phyloP scores from a whole-genome alignment of 2,113 vertebrate genomes.

The Anas platyrhynchos region DNA sequence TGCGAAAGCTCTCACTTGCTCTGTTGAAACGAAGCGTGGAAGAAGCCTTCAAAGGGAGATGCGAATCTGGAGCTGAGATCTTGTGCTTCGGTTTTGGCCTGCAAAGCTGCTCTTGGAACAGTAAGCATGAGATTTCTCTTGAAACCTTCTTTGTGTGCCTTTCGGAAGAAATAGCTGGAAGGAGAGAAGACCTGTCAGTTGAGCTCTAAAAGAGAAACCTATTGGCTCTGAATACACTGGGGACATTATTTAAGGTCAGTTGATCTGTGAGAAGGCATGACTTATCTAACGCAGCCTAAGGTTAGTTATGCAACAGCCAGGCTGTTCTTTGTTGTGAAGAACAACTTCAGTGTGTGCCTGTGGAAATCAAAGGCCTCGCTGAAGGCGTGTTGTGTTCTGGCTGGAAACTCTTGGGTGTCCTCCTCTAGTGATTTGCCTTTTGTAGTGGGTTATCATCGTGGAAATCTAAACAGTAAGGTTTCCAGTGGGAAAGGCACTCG shows the following conservation, averaged over 20 bases:
- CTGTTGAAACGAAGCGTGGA: background rate
- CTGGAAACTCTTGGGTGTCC: slow-evolving; percentile 45
- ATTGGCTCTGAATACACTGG: slow-evolving; percentile 63
- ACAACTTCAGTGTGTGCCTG: slow-evolving; percentile 47
- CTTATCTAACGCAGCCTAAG: slow-evolving; percentile 63
- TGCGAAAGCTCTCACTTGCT: background rate
- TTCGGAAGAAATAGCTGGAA: slow-evolving; percentile 64
- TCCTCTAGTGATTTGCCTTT: slow-evolving; percentile 20
- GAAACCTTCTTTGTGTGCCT: slow-evolving; percentile 35
- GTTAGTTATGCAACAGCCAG: slow-evolving; percentile 65
- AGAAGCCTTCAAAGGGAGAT: slow-evolving; percentile 22
- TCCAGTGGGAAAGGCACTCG: background rate
- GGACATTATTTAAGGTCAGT: slow-evolving; percentile 73
- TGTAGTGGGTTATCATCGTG: background rate
- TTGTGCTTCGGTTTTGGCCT: slow-evolving; percentile 20
- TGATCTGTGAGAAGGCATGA: slow-evolving; percentile 63
- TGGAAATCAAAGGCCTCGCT: slow-evolving; percentile 63
- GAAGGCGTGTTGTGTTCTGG: slow-evolving; percentile 31
- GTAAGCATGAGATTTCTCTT: slow-evolving; percentile 42
- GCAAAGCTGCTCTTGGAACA: slow-evolving; percentile 29
- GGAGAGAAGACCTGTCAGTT: slow-evolving; percentile 65
- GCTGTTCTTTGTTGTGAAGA: slow-evolving; percentile 56
- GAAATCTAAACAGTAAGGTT: background rate
- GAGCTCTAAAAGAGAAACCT: slow-evolving; percentile 42
- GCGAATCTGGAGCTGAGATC: background rate